Evolutionary conservation across 2,888 invertebrate species (phyloP).

Genomic region (Latrodectus elegans): DNA sequence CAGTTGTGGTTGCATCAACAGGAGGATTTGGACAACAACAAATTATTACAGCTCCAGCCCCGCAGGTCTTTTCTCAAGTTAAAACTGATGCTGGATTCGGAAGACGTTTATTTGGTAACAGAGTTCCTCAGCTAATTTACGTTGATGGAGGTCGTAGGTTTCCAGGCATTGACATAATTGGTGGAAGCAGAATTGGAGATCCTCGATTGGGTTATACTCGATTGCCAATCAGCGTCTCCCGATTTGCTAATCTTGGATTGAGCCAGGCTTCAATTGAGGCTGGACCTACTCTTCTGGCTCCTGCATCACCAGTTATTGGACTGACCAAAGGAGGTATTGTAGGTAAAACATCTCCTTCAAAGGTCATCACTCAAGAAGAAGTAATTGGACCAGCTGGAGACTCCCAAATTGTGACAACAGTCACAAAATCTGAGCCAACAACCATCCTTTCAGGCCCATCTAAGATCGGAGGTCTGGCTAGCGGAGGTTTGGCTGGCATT

Average conservation of each 20-base stretch:
- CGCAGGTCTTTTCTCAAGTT: slow-evolving; percentile 42
- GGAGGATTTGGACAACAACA: slow-evolving; percentile 17
- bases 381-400: slow-evolving; percentile 53
- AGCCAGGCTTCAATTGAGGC: slow-evolving; percentile 1
- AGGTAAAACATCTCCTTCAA: background rate
- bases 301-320: too few species aligned
- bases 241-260: slow-evolving; percentile 34
- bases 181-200: slow-evolving; percentile 59
- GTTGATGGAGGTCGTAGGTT: slow-evolving; percentile 52
- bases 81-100: background rate
- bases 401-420: slow-evolving; percentile 30
- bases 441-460: background rate
- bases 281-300: background rate
- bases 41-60: slow-evolving; percentile 12
- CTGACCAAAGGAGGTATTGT: background rate
- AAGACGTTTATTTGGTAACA: background rate
- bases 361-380: slow-evolving; percentile 55
- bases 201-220: slow-evolving; percentile 44
- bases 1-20: slow-evolving; percentile 12
- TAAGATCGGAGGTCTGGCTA: slow-evolving; percentile 38
- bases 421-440: slow-evolving; percentile 37
- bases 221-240: slow-evolving; percentile 25
- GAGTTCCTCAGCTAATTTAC: slow-evolving; percentile 32
- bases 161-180: slow-evolving; percentile 60
- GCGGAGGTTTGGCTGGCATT: slow-evolving; percentile 26